Base-by-base conservation (phyloP, 92 coral and sea anemone genomes). In the Phenganax stokvisi region DNA sequence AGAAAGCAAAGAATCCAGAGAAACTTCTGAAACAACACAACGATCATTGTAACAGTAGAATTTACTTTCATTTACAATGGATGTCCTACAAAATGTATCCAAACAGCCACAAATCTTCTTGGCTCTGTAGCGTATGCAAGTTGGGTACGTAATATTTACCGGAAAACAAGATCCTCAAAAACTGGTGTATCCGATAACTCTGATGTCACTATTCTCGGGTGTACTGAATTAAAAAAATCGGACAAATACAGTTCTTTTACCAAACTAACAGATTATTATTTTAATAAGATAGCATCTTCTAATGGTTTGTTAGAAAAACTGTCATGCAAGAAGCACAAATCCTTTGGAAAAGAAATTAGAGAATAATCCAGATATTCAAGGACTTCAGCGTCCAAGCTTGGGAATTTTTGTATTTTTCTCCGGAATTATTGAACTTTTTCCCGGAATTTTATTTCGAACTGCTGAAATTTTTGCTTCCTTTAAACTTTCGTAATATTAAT, bases 301-400 rank as follows among this genome's bases (percentile, higher is more conserved):
- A 76, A 12, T 55, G 90, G 87, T 37, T 85, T 89, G 91, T 66
- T 88, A 53, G 91, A 88, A 76, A 80, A 85, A 71, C 85, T 9
- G 82, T 88, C 30, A 59, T 89, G 31, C 88, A 89, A 51, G 83
- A 77, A 29, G 89, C 89, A 52, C 91, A 88, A 15, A 47, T 86
- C 20, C 71, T 82, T 12, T 60, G 85, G 27, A 64, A 63, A 61
- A 76, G 79, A 29, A 59, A 20, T 20, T 85, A 16, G 25, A 20
- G 25, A 20, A 20, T 20, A 88, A 82, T 17, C 84, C 79, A 10
- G 27, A 56, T 3, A 71, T 85, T n/a, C 51, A 72, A 69, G 87
- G 91, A 0, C 82, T 88, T 61, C 87, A 88, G 77, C 61, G 92
- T 77, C 85, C 92, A 37, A 89, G 53, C 92, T 89, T 12, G 88